Evolutionary conservation across 1,140 invertebrate genomes (phyloP), one percentile per base, ranked within the genome.

Genomic region (Cataglyphis hispanica): DNA sequence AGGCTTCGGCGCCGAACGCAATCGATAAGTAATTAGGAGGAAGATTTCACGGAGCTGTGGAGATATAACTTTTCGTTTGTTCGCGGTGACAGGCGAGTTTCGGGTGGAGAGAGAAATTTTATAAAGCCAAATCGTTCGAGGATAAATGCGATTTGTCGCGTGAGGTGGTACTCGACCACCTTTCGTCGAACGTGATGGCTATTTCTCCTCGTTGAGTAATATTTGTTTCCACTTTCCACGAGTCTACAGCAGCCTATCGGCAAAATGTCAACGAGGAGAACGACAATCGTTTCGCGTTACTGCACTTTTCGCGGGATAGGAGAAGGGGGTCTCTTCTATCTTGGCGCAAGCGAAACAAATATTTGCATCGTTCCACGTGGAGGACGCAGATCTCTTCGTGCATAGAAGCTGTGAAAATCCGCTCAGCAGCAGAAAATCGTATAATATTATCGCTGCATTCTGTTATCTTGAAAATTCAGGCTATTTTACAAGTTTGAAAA

Each of bases 121-220:
- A 8, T 43, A 25, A 25, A 46, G 25, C 7, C 37, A 37, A 60
- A 69, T 80, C 11, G 25, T n/a, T 40, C 22, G 22, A 10, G 27
- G 13, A 25, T 25, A 37, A 80, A 69, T 34, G 46, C 46, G 31
- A 69, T 19, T 58, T 40, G 61, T 31, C 63, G 76, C 63, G 19
- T 19, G 31, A 19, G 8, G 0, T 22, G 27, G 19, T 27, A n/a
- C 5, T 11, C 25, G 53, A 31, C n/a, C n/a, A n/a, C n/a, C n/a
- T n/a, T 16, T 69, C 19, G 37, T 16, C 66, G 8, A 31, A 43
- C 25, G 25, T 1, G 34, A 25, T 1, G 64, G 25, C 67, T 60
- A 81, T 81, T 83, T 83, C 25, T 74, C 78, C 72, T 83, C 37
- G 37, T 80, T 34, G 46, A 66, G 13, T n/a, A 40, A 27, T 6